Base-by-base conservation (phyloP, 2,113 vertebrate species). In the Anser brachyrhynchus region DNA sequence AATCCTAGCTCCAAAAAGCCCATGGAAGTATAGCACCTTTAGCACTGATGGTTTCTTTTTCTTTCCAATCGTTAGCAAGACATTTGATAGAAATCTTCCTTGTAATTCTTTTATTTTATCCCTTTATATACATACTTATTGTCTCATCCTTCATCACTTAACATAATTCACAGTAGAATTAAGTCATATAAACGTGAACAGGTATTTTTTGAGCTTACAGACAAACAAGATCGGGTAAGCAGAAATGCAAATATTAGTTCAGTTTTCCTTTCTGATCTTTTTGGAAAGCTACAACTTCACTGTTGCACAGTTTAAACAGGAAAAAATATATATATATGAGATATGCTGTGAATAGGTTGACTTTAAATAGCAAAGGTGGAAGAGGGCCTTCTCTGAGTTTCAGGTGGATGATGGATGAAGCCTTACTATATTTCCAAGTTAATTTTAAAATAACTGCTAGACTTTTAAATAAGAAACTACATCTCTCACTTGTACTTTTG, bases 201-300 rank as follows among this genome's bases (percentile, higher is more conserved):
- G 58, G 11, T 19, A 7, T 65, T 78, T 93, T 95, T 75, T 95
- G 43, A 84, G 70, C 76, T 84, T 86, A 75, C 33, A 31, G 12
- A 69, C 18, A 81, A 92, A 89, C 23, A 89, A 78, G 26, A 54
- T 55, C 52, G 41, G 6, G 6, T 70, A 85, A 92, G 39, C 81
- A 95, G 79, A 84, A 95, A 52, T 59, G 59, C 29, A 93, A 90
- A 31, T 90, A 71, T 54, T 92, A 62, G 29, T 93, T 93, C 88
- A 57, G 21, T 72, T 93, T 95, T 88, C 18, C 26, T 81, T 90
- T 55, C 61, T 75, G 43, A 13, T 88, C 39, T 71, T 61, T 49
- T 69, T 69, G 52, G 52, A 83, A 77, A 87, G 11, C 41, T 86
- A 6, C 75, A 20, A 77, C 29, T 80, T 84, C 43, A 71, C 16